phyloP scores from a whole-genome alignment of 23 tunicate genomes.

The Styela plicata region DNA sequence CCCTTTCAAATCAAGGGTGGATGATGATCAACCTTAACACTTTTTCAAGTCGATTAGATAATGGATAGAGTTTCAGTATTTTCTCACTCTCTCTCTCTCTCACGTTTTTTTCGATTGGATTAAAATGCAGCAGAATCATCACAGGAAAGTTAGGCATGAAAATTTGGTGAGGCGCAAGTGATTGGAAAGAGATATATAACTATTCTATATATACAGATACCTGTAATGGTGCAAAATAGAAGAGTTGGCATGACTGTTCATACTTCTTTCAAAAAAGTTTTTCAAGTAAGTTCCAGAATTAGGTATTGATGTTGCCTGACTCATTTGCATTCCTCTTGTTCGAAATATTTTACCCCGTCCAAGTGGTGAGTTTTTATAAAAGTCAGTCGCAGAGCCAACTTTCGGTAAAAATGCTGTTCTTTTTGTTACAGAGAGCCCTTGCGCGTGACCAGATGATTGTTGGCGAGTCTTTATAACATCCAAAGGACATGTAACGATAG shows the following conservation, averaged over 20 bases:
- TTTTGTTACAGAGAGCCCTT: not conserved
- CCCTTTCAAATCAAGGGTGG: too few relatives aligned
- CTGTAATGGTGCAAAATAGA: constrained; percentile 56
- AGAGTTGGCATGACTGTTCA: not conserved
- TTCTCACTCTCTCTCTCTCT: too few relatives aligned
- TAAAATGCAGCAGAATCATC: too few relatives aligned
- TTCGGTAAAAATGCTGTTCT: not conserved
- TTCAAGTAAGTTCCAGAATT: not conserved
- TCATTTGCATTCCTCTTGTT: constrained; percentile 3
- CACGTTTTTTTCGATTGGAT: too few relatives aligned
- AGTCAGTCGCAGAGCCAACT: not conserved
- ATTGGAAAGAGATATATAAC: too few relatives aligned
- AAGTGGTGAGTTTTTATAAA: not conserved
- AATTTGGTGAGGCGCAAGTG: too few relatives aligned
- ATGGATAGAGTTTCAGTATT: too few relatives aligned
- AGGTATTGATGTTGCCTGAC: not conserved
- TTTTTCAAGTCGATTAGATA: too few relatives aligned
- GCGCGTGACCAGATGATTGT: constrained; percentile 52
- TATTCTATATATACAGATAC: constrained; percentile 15
- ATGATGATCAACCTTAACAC: too few relatives aligned
- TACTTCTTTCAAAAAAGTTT: not conserved
- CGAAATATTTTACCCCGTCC: not conserved
- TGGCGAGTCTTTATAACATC: constrained; percentile 89
- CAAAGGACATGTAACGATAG: constrained; percentile 72
- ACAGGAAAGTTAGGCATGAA: too few relatives aligned